Evolutionary conservation across 2,888 invertebrate genomes (phyloP), one percentile per base, ranked within the genome.

Genomic region (Galerucella pusilla): DNA sequence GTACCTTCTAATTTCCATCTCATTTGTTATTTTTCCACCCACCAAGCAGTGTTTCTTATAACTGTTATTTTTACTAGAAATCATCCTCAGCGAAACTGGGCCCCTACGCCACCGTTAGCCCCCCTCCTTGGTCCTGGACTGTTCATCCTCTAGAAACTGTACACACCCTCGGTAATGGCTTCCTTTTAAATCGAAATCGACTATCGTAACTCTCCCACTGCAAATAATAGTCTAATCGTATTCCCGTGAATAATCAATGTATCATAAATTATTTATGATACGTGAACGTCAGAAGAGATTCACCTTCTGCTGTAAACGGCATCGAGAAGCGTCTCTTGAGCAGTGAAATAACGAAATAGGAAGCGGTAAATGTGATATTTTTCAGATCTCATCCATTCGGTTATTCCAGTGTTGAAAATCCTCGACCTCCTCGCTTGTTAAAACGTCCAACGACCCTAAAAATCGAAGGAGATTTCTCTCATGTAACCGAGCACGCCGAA

Each of bases 381-480:
- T 65, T 12, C n/a, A 71, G 71, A 59, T 14, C 25, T 10, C 16
- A 65, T 59, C 59, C 42, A 14, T 35, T 65, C 7, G 65, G 25
- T 45, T 60, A 60, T 25, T 11, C 42, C 16, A 20, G 20, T 6
- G 11, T 20, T 42, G 35, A 42, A 11, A 35, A 10, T 60, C 45
- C 59, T n/a, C 12, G 20, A 12, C 63, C 45, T 12, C 66, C 65
- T 14, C 72, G 54, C 16, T 54, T 75, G 64, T 42, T 85, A 6
- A 87, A 88, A 74, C 84, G 88, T 74, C 84, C 87, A 4, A 89
- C 89, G 9, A 88, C 88, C 52, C 81, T 90, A 70, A 88, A 87
- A 79, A 85, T 90, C 80, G 90, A 90, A 80, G 90, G 90, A n/a
- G 88, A 89, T 59, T 86, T 89, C 77, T 85, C 85, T 16, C 85